Conservation (phyloP, 2,888 invertebrate genomes). For the Himalopsyche japonica region DNA sequence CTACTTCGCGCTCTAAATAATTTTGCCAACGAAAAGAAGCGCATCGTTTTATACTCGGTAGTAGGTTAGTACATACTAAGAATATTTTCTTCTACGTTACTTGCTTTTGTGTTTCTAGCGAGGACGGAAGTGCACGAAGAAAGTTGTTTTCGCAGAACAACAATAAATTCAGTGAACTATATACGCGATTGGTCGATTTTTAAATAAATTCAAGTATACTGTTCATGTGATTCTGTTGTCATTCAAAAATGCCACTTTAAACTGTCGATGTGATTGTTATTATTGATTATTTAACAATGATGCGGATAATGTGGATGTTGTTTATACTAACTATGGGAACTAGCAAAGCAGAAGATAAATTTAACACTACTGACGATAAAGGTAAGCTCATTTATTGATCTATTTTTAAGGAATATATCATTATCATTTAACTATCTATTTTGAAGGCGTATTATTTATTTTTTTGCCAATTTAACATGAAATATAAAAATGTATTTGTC, state of each 20-base stretch:
- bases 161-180: not conserved
- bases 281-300: constrained; percentile 19
- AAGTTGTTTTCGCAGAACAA: constrained; percentile 13
- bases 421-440: too few species aligned
- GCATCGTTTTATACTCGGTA: not conserved
- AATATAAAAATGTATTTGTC: too few species aligned
- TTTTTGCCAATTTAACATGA: too few species aligned
- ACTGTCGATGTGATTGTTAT: not conserved
- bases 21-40: constrained; percentile 31
- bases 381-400: constrained; percentile 8
- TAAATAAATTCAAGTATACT: not conserved
- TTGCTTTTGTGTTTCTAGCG: constrained; percentile 8
- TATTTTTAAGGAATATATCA: too few species aligned
- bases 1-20: constrained; percentile 38
- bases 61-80: not conserved
- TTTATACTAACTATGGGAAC: constrained; percentile 38
- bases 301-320: constrained; percentile 38
- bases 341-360: constrained; percentile 26
- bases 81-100: constrained; percentile 13
- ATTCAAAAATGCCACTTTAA: not conserved
- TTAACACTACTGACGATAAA: constrained; percentile 27
- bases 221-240: not conserved
- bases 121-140: constrained; percentile 35
- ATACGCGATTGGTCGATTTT: not conserved
- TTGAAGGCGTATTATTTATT: too few species aligned